Base-by-base conservation (phyloP, 2,797 vertebrate genomes). In the Pogonophryne albipinna region DNA sequence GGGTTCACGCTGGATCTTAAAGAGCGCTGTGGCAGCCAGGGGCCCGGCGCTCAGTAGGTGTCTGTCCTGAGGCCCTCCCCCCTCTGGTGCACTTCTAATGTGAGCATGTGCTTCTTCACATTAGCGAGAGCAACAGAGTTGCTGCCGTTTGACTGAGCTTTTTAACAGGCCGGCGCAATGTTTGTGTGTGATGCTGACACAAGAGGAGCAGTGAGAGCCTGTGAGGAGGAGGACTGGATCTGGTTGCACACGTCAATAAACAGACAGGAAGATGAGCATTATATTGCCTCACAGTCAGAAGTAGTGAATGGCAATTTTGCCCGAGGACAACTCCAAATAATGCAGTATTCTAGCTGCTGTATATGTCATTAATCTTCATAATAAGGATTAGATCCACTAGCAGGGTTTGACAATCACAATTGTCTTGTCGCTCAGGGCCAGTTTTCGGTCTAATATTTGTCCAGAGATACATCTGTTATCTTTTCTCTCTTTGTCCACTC, bases 91-190 rank as follows among this genome's bases (percentile, higher is more conserved):
- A 3, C 76, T 10, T 89, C 79, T 76, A 76, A 90, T 84, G 71
- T 70, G 78, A 77, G 66, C 68, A 57, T 61, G 80, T 76, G 85
- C 83, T 84, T 74, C 76, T 78, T 78, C 64, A 51, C 85, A 91
- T 93, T 85, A 90, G 79, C 84, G 53, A 58, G 74, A 79, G 65
- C 80, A 74, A 67, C 56, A 52, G 59, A 31, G 71, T 78, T 47
- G 67, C 80, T 86, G 82, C 83, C 87, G 68, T 85, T 86, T 85
- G 79, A 87, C 83, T 71, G 79, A 79, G 73, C 83, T 66, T 82
- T 76, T 76, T 66, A 89, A 82, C 76, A 69, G 76, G 84, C 85
- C 68, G 19, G 60, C 11, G n/a, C 75, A 51, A n/a, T 86, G 79
- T 88, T 79, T 82, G 82, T 57, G 78, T 78, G 73, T 69, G 71